A percentile compares a stretch with the other conserved stretches of the same genome.
Evolutionary conservation across 2,113 vertebrate species (phyloP).

Genomic region (Gadus macrocephalus): DNA sequence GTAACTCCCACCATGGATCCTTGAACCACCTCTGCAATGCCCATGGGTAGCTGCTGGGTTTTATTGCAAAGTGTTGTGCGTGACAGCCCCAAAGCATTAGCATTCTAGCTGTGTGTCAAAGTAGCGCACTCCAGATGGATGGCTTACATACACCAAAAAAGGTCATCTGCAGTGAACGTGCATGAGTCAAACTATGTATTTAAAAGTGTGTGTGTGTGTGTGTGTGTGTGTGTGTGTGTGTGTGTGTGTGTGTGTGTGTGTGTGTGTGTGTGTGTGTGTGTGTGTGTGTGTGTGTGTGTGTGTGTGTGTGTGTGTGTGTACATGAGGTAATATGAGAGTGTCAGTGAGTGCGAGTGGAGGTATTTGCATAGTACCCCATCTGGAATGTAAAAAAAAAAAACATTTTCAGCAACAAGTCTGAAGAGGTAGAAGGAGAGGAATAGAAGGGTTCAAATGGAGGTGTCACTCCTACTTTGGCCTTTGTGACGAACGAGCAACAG

Average conservation of each 20-base stretch:
- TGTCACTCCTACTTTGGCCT: no score
- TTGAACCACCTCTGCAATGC: not conserved
- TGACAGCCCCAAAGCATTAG: not conserved
- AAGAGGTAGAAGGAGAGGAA: no score
- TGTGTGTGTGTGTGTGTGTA: not conserved
- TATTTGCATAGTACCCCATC: no score
- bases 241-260: not conserved
- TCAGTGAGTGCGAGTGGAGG: not conserved
- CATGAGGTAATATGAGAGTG: not conserved
- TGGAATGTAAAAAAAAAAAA: no score
- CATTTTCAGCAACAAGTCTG: no score
- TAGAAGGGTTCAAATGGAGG: no score
- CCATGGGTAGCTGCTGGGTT: not conserved
- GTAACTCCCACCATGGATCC: not conserved
- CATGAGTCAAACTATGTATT: not conserved
- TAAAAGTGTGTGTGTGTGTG: not conserved
- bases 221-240: slow-evolving; percentile 1
- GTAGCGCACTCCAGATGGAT: not conserved
- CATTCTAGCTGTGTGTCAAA: not conserved
- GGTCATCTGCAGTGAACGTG: not conserved
- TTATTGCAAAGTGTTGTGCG: not conserved
- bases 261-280: not conserved
- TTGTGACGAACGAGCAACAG: no score
- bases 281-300: not conserved
- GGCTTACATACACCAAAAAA: not conserved